A percentile compares a stretch with the other conserved stretches of the same genome.
Conservation (phyloP, 1,140 invertebrate genomes). For the Caenorhabditis remanei region DNA sequence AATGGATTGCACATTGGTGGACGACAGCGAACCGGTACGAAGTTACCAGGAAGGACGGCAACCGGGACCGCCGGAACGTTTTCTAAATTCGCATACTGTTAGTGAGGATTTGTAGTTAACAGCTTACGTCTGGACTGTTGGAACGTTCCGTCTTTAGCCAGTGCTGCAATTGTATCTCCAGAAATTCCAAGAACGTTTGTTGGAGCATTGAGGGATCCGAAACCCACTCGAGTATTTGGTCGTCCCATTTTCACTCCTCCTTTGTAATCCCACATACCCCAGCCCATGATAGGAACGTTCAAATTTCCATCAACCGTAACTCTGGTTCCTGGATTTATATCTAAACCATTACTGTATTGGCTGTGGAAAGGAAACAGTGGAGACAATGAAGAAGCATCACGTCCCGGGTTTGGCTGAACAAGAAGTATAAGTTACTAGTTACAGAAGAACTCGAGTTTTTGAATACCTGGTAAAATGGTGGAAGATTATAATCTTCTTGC, state of each 20-base stretch:
- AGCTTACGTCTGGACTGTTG: constrained; percentile 66
- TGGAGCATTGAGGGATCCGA: constrained; percentile 64
- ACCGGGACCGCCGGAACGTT: constrained; percentile 67
- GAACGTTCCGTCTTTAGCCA: constrained; percentile 66
- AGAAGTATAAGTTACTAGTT: not conserved
- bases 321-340: constrained; percentile 68
- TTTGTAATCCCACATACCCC: constrained; percentile 71
- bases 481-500: constrained; percentile 69
- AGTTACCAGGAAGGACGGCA: constrained; percentile 69
- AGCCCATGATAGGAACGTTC: constrained; percentile 69
- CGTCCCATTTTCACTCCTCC: constrained; percentile 67
- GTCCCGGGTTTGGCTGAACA: constrained; percentile 67
- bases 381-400: constrained; percentile 68
- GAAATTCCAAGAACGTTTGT: constrained; percentile 69
- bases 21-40: constrained; percentile 69
- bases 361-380: constrained; percentile 69
- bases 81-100: constrained; percentile 53
- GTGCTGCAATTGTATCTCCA: constrained; percentile 66
- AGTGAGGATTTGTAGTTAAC: constrained; percentile 2
- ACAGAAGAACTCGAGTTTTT: not conserved
- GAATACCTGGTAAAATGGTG: constrained; percentile 69
- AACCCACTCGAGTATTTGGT: constrained; percentile 68
- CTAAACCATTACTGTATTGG: constrained; percentile 68
- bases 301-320: constrained; percentile 70
- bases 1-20: constrained; percentile 70